Evolutionary conservation across 2,797 vertebrate species (phyloP), one percentile per base, ranked within the genome.

Genomic region (Malurus leucopterus): DNA sequence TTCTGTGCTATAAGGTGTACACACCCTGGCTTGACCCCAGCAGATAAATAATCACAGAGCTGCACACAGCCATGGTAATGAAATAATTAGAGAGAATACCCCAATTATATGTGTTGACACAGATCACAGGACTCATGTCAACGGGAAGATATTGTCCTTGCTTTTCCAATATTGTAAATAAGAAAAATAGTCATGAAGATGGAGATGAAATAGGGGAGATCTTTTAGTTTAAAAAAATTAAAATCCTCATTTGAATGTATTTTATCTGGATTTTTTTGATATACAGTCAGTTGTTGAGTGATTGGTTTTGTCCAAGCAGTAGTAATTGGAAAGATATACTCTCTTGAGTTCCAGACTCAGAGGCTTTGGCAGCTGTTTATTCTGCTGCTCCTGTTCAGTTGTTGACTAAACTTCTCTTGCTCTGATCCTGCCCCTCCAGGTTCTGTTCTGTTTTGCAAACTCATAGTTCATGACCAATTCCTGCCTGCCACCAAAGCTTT

Each of bases 1-100:
- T 67, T 70, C 10, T 61, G 0, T 86, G 27, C 29, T 80, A 0
- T 63, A 32, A 5, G 8, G 12, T 59, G 6, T 53, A 1, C 3
- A 0, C 68, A 15, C 30, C 10, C 26, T 74, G 71, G 16, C 38
- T 50, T 81, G 59, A 43, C 41, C 9, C 13, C 12, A 51, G 49
- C n/a, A 62, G 57, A 30, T 32, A 50, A 91, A 83, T 32, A 34
- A 34, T 57, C 11, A 46, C 41, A 29, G 34, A 69, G 50, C 51
- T 46, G 43, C 17, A 18, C 12, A 13, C 11, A 34, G n/a, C 11
- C 0, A 0, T 47, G 43, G 6, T 50, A 36, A 65, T 46, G 26
- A 20, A 17, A 29, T 30, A 34, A 6, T 53, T 49, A 22, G 29
- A 19, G 30, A 72, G 5, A 76, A 46, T 38, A 32, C 8, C 3